These are phyloP conservation scores for Boloria euphrosyne DNA, from an alignment of 2,888 invertebrate species.

Conservation along the genomic window DNA sequence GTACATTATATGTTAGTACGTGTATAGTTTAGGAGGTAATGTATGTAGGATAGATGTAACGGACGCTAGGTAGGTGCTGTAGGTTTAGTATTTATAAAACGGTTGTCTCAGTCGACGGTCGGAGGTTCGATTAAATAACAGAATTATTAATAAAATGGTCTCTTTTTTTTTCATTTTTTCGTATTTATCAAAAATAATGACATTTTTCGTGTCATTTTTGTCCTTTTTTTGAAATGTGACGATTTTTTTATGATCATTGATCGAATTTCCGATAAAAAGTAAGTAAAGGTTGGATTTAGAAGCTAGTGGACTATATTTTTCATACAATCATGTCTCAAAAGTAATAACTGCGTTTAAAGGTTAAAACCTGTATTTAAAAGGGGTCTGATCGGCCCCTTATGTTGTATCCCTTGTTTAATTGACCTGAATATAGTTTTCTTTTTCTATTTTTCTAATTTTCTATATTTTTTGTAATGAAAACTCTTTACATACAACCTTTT, in stretches of 20 bases:
- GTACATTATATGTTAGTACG: constrained; percentile 34
- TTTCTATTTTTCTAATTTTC: not conserved
- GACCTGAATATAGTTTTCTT: not conserved
- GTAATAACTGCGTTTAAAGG: constrained; percentile 11
- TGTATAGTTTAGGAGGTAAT: constrained; percentile 37
- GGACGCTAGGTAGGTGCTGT: constrained; percentile 46
- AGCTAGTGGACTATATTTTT: constrained; percentile 33
- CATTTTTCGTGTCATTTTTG: not conserved
- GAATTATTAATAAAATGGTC: not conserved
- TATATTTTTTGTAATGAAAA: too few species aligned
- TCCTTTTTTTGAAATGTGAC: not conserved
- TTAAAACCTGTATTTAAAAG: not conserved
- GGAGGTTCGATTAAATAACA: constrained; percentile 13
- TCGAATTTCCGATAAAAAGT: constrained; percentile 5
- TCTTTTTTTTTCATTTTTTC: not conserved
- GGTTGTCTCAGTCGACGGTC: constrained; percentile 10
- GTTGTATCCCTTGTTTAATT: not conserved
- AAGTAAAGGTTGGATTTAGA: constrained; percentile 27
- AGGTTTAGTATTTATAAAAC: constrained; percentile 44
- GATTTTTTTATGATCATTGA: not conserved
- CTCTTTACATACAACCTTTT: too few species aligned
- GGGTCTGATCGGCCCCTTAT: not conserved
- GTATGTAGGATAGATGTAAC: constrained; percentile 24
- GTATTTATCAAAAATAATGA: not conserved
- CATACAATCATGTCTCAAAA: constrained; percentile 19